Percentiles rank a stretch among this genome's conserved stretches.
Evolutionary conservation across 2,888 invertebrate species (phyloP).

Genomic region (Lamellibrachia columna): DNA sequence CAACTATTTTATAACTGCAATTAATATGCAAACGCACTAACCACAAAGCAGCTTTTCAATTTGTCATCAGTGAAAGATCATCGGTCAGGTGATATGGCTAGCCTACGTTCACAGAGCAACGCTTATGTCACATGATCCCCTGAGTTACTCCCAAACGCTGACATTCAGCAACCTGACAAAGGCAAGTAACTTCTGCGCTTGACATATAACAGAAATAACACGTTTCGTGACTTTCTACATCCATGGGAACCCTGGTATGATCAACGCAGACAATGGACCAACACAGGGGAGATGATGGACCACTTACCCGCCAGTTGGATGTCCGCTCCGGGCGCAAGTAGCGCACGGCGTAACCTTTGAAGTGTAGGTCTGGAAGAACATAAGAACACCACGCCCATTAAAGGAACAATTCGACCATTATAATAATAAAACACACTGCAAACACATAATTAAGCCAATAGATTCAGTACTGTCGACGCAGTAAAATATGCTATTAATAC

Average conservation of each 20-base stretch:
- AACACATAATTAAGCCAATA: not conserved
- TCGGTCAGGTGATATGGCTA: no score
- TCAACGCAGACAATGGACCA: not conserved
- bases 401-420: not conserved
- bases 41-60: not conserved
- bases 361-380: constrained; percentile 53
- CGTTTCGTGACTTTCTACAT: not conserved
- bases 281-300: not conserved
- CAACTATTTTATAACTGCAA: not conserved
- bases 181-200: no score
- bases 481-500: no score
- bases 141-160: no score
- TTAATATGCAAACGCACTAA: not conserved
- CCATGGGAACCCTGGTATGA: not conserved
- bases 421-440: not conserved
- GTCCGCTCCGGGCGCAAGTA: constrained; percentile 49
- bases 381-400: constrained; percentile 27
- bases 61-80: no score
- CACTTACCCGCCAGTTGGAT: constrained; percentile 41
- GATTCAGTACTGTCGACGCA: not conserved
- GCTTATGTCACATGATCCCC: no score
- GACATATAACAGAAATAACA: not conserved
- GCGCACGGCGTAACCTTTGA: constrained; percentile 58
- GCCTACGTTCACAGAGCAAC: no score
- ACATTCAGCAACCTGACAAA: no score